Conservation (phyloP, 2,888 invertebrate species). For the Boloria selene region DNA sequence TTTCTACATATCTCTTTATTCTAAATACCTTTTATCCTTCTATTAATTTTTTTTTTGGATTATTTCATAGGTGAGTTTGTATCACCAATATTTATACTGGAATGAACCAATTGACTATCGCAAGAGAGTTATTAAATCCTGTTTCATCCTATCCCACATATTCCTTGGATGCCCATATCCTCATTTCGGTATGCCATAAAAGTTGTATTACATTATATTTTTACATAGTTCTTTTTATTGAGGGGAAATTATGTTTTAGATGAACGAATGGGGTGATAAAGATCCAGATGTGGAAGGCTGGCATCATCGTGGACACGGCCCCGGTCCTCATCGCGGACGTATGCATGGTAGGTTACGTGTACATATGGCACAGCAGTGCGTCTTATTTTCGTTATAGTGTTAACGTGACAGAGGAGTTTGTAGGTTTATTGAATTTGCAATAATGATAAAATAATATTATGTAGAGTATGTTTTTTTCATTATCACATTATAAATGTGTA, state of each 20-base stretch:
- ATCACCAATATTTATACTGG: constrained; percentile 64
- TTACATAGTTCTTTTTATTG: constrained; percentile 4
- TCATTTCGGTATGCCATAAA: constrained; percentile 69
- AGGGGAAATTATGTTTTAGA: constrained; percentile 50
- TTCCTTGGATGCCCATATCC: constrained; percentile 79
- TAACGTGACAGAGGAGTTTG: too few species aligned
- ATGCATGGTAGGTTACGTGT: constrained; percentile 61
- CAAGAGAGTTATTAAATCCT: constrained; percentile 63
- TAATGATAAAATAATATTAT: too few species aligned
- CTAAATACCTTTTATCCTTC: neutral
- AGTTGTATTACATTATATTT: constrained; percentile 16
- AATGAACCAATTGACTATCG: constrained; percentile 74
- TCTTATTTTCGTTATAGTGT: too few species aligned
- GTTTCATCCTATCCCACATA: constrained; percentile 75
- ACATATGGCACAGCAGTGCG: too few species aligned
- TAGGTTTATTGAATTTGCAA: neutral
- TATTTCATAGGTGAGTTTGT: constrained; percentile 68
- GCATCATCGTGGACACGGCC: constrained; percentile 73
- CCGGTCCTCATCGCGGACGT: constrained; percentile 78
- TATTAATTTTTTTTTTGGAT: constrained; percentile 38
- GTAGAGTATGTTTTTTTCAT: too few species aligned
- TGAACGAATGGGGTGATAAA: constrained; percentile 79
- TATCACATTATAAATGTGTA: too few species aligned
- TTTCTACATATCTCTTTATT: neutral
- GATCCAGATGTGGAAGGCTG: constrained; percentile 75